Conservation (phyloP, 2,113 vertebrate genomes). For the Ceyx margarethae region DNA sequence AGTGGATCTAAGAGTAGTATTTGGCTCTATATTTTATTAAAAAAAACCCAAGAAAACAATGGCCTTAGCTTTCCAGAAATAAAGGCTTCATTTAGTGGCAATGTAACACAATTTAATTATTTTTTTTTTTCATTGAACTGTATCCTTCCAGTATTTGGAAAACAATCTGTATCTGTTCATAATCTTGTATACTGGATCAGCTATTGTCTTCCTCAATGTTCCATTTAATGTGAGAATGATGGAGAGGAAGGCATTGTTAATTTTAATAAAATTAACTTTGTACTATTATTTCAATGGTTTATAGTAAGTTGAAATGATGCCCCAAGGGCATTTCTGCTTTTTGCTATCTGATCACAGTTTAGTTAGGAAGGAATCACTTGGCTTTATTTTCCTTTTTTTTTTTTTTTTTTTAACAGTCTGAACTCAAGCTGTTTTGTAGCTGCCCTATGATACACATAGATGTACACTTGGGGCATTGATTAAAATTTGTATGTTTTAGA, state of each 20-base stretch:
- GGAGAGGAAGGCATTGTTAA: background rate
- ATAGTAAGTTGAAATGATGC: constrained; percentile 20
- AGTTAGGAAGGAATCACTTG: background rate
- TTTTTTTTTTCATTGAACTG: background rate
- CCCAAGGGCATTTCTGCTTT: background rate
- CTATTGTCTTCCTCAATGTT: background rate
- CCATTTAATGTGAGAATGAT: background rate
- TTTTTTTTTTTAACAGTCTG: background rate
- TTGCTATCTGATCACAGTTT: constrained; percentile 1
- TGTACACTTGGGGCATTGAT: background rate
- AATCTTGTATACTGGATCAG: background rate
- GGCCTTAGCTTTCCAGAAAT: background rate
- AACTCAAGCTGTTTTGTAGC: constrained; percentile 31
- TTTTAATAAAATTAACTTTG: constrained; percentile 62
- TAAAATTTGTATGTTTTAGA: constrained; percentile 44
- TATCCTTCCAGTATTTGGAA: background rate
- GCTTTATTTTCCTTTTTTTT: background rate
- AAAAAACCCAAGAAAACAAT: too few relatives aligned
- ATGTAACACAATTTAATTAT: background rate
- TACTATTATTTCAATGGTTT: constrained; percentile 25
- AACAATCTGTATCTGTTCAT: background rate
- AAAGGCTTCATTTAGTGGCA: background rate
- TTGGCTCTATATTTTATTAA: background rate
- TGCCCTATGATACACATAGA: background rate
- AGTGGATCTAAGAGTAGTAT: background rate